Conservation (phyloP, 2,797 vertebrate species). For the Halcyon chelicuti region DNA sequence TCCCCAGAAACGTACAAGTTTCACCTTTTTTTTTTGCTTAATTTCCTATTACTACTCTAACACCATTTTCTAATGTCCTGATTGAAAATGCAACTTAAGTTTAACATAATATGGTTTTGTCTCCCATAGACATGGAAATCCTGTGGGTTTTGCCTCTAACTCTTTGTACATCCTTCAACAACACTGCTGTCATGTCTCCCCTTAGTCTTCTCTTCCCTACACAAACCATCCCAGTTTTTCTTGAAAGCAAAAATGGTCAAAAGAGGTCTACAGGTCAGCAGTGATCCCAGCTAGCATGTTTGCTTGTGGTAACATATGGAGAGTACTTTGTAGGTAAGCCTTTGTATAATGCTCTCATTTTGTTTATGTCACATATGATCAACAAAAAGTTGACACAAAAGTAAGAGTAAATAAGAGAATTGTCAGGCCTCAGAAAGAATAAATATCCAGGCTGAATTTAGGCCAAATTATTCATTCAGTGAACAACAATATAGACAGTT, state of each 20-base stretch:
- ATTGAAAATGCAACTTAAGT: not conserved
- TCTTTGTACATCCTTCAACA: not conserved
- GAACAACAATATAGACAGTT: not conserved
- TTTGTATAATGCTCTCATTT: not conserved
- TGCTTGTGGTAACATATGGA: not conserved
- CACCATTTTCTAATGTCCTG: not conserved
- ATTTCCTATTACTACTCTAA: not conserved
- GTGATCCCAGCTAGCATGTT: not conserved
- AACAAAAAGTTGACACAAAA: not conserved
- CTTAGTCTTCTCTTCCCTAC: not conserved
- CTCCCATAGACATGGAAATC: not conserved
- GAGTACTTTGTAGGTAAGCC: not conserved
- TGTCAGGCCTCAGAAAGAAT: not conserved
- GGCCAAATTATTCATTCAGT: not conserved
- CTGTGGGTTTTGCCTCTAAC: fast-evolving
- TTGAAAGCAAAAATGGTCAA: not conserved
- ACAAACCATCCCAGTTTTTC: not conserved
- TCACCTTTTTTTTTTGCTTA: not conserved
- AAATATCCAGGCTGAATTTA: not conserved
- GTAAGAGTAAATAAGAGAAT: not conserved
- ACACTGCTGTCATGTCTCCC: not conserved
- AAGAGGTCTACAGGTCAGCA: not conserved
- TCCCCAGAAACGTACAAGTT: not conserved
- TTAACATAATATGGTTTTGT: not conserved
- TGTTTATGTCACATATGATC: not conserved